Evolutionary conservation across 2,888 invertebrate genomes (phyloP).

Genomic region (Hanleya hanleyi): DNA sequence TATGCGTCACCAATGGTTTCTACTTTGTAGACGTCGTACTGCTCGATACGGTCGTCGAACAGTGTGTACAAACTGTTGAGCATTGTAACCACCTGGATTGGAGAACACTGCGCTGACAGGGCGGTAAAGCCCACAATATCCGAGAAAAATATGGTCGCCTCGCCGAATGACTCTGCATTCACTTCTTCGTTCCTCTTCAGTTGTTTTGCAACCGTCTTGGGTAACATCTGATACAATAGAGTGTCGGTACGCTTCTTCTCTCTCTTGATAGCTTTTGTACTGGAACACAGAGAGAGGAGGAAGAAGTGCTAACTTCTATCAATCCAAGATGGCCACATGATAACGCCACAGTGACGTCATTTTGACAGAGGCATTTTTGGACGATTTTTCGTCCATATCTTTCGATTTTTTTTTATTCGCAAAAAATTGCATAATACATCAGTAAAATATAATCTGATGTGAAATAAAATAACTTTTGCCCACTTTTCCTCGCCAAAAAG

Average conservation of each 20-base stretch:
- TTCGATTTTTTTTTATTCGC: too few relatives aligned
- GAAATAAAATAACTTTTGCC: too few relatives aligned
- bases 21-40: constrained; percentile 64
- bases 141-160: constrained; percentile 65
- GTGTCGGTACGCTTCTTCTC: constrained; percentile 66
- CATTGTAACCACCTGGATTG: constrained; percentile 61
- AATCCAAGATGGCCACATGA: too few relatives aligned
- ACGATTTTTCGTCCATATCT: too few relatives aligned
- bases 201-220: constrained; percentile 66
- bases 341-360: too few relatives aligned
- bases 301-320: too few relatives aligned
- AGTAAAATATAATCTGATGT: too few relatives aligned
- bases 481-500: too few relatives aligned
- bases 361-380: too few relatives aligned
- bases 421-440: too few relatives aligned
- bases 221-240: constrained; percentile 69
- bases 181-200: constrained; percentile 61
- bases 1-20: constrained; percentile 65
- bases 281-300: too few relatives aligned
- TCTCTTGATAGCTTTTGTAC: constrained; percentile 60
- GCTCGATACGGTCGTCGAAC: constrained; percentile 55
- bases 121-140: constrained; percentile 66
- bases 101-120: constrained; percentile 60
- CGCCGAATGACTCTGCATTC: constrained; percentile 56
- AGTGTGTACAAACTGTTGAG: constrained; percentile 59